Conservation (phyloP, 2,888 invertebrate genomes). For the Drosophila neotestacea region DNA sequence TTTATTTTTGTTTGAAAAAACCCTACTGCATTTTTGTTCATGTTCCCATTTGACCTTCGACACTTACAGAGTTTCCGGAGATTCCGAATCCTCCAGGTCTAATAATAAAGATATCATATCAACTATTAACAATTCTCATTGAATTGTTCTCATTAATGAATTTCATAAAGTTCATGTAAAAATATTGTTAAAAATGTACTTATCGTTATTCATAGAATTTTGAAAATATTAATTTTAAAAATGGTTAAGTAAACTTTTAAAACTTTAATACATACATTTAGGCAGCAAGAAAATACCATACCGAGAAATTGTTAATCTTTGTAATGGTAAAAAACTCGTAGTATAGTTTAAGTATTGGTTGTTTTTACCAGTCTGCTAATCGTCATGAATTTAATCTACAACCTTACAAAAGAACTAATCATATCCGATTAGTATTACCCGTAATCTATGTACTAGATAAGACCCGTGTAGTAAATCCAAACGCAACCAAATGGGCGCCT, state of each 20-base stretch:
- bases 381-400: conserved; percentile 11
- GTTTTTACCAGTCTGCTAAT: conserved; percentile 21
- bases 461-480: conserved; percentile 9
- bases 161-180: neutral
- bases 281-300: too few species aligned
- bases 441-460: conserved; percentile 29
- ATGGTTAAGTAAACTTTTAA: too few species aligned
- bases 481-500: conserved; percentile 5
- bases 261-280: too few species aligned
- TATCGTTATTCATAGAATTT: too few species aligned
- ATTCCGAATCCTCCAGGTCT: neutral
- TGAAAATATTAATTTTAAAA: too few species aligned
- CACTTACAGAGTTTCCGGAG: too few species aligned
- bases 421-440: conserved; percentile 12
- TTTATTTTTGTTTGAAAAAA: too few species aligned
- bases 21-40: too few species aligned
- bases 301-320: neutral
- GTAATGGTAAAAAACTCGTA: neutral
- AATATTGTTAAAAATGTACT: too few species aligned
- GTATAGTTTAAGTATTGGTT: neutral
- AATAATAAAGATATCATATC: conserved; percentile 3
- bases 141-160: neutral
- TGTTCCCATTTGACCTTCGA: too few species aligned
- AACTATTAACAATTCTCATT: neutral
- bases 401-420: conserved; percentile 15